phyloP scores from a whole-genome alignment of 2,888 invertebrate genomes.

The Diplolepis rosae region DNA sequence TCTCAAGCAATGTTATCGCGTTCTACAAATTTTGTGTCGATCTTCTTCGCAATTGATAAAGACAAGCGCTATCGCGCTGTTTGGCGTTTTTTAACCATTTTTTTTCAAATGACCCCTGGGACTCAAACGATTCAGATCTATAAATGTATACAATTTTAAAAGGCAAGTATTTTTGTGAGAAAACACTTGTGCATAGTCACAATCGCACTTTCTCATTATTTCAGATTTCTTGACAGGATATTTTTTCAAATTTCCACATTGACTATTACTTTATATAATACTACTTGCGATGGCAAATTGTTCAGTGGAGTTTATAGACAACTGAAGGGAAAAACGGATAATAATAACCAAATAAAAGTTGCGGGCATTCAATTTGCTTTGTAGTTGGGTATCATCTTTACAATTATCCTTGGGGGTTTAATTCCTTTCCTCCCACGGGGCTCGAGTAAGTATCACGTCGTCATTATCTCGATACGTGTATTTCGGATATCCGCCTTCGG shows the following conservation, averaged over 20 bases:
- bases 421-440: slow-evolving; percentile 21
- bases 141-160: too few relatives aligned
- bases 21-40: too few relatives aligned
- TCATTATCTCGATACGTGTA: slow-evolving; percentile 7
- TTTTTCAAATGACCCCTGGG: too few relatives aligned
- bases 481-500: slow-evolving; percentile 29
- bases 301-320: not conserved
- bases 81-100: too few relatives aligned
- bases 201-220: too few relatives aligned
- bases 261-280: slow-evolving; percentile 1
- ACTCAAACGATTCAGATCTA: too few relatives aligned
- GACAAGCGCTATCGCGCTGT: too few relatives aligned
- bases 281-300: slow-evolving; percentile 18
- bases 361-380: slow-evolving; percentile 24
- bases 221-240: too few relatives aligned
- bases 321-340: not conserved
- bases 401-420: slow-evolving; percentile 29
- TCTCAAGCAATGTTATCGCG: too few relatives aligned
- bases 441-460: slow-evolving; percentile 18
- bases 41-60: too few relatives aligned
- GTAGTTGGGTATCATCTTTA: slow-evolving; percentile 19
- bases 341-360: slow-evolving; percentile 25
- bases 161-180: too few relatives aligned
- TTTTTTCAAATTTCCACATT: not conserved
- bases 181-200: too few relatives aligned